These are phyloP conservation scores for Cercocebus atys DNA, from an alignment of 2,113 vertebrate genomes.

Conservation along the genomic window DNA sequence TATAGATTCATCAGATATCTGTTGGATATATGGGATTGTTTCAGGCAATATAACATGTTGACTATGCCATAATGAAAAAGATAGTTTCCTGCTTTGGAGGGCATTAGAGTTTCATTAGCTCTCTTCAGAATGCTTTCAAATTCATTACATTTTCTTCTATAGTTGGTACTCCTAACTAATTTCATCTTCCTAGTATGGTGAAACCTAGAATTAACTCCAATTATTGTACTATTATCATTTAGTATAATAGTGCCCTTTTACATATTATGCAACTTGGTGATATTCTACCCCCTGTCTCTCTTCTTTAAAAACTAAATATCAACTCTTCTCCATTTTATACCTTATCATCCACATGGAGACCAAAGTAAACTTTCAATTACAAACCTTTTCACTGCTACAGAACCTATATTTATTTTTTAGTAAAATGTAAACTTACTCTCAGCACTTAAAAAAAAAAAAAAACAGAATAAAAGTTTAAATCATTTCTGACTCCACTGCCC, in stretches of 20 bases:
- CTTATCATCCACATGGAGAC: no score
- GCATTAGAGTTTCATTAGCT: neutral
- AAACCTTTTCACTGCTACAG: neutral
- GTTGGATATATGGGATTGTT: neutral
- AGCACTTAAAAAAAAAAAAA: neutral
- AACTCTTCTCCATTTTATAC: neutral
- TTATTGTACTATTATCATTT: neutral
- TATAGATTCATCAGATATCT: neutral
- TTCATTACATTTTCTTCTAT: neutral
- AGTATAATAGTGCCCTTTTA: neutral
- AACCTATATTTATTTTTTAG: neutral
- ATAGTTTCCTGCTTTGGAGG: neutral
- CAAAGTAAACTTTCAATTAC: neutral
- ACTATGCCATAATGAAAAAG: neutral
- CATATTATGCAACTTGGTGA: neutral
- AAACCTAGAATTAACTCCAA: neutral
- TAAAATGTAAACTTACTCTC: neutral
- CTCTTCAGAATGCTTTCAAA: neutral
- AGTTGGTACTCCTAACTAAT: neutral
- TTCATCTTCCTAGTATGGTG: neutral
- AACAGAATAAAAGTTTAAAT: no score
- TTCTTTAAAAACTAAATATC: neutral
- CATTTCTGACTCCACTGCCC: neutral
- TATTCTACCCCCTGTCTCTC: neutral
- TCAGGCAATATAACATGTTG: neutral